Percentiles rank a stretch among this genome's conserved stretches.
These are phyloP conservation scores for Melanostigma gelatinosum DNA, from an alignment of 2,113 vertebrate genomes.

Conservation along the genomic window DNA sequence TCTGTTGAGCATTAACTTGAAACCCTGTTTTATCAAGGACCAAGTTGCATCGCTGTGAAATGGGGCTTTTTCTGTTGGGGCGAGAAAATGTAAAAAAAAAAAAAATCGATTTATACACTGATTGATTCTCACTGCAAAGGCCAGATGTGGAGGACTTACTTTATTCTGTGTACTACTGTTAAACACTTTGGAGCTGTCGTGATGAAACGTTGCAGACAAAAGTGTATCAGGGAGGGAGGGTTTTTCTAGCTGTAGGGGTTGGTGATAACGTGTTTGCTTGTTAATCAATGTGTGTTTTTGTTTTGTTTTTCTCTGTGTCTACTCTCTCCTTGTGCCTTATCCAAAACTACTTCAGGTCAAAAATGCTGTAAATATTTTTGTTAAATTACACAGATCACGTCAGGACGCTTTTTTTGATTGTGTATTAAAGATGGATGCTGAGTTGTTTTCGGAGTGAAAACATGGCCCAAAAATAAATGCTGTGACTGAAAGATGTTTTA, in stretches of 20 bases:
- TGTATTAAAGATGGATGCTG: conserved; percentile 72
- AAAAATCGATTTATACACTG: conserved; percentile 77
- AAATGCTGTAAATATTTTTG: conserved; percentile 84
- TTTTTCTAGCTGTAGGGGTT: conserved; percentile 80
- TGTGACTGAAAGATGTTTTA: conserved; percentile 86
- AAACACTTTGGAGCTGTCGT: conserved; percentile 81
- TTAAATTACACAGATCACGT: conserved; percentile 74
- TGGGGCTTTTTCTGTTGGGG: conserved; percentile 56
- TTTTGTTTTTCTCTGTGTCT: conserved; percentile 65
- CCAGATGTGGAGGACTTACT: conserved; percentile 74
- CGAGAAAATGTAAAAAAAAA: conserved; percentile 14
- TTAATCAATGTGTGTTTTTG: conserved; percentile 64
- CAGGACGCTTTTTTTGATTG: conserved; percentile 74
- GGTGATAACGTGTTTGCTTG: conserved; percentile 73
- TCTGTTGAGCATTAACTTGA: conserved; percentile 68
- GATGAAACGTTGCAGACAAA: conserved; percentile 73
- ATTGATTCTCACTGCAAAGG: conserved; percentile 73
- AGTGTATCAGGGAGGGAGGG: conserved; percentile 83
- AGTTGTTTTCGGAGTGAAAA: conserved; percentile 76
- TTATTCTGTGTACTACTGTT: conserved; percentile 86
- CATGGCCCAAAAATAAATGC: conserved; percentile 84
- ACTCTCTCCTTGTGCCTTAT: conserved; percentile 95
- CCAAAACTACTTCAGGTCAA: conserved; percentile 89
- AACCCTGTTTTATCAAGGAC: conserved; percentile 77
- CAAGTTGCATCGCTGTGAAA: conserved; percentile 82